These are phyloP conservation scores for Melanotaenia pygmaea DNA, from an alignment of 2,797 vertebrate species.

Conservation along the genomic window DNA sequence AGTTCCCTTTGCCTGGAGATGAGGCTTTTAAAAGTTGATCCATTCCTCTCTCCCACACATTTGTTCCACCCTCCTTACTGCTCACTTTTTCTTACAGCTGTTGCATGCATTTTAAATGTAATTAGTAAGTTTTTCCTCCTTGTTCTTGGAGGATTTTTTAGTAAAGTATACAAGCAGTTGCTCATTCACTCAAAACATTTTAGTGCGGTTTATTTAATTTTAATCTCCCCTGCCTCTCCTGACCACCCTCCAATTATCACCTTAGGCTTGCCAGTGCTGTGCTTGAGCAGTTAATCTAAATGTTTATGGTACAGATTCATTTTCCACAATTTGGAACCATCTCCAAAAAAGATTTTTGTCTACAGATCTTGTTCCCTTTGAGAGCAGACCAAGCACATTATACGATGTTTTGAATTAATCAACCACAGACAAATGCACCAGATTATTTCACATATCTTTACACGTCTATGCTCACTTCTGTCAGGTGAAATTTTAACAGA, in stretches of 20 bases:
- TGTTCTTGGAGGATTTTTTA: too few species aligned
- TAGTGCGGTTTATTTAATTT: conserved; percentile 32
- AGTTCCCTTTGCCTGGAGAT: too few species aligned
- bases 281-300: conserved; percentile 61
- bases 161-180: neutral
- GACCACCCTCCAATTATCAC: conserved; percentile 51
- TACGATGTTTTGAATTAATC: conserved; percentile 66
- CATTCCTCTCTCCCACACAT: neutral
- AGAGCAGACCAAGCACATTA: conserved; percentile 60
- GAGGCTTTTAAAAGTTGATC: too few species aligned
- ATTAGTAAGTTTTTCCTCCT: too few species aligned
- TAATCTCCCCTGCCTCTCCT: conserved; percentile 28
- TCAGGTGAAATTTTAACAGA: conserved; percentile 21
- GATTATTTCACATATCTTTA: neutral
- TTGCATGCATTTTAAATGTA: too few species aligned
- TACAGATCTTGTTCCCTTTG: conserved; percentile 56
- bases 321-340: conserved; percentile 66
- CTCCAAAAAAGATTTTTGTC: conserved; percentile 63
- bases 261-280: conserved; percentile 50
- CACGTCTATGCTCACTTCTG: conserved; percentile 8
- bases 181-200: conserved; percentile 35
- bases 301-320: conserved; percentile 60
- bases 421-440: conserved; percentile 19
- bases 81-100: too few species aligned
- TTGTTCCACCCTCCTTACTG: neutral